Evolutionary conservation across 2,888 invertebrate genomes (phyloP).

Genomic region (Dryobotodes eremita): DNA sequence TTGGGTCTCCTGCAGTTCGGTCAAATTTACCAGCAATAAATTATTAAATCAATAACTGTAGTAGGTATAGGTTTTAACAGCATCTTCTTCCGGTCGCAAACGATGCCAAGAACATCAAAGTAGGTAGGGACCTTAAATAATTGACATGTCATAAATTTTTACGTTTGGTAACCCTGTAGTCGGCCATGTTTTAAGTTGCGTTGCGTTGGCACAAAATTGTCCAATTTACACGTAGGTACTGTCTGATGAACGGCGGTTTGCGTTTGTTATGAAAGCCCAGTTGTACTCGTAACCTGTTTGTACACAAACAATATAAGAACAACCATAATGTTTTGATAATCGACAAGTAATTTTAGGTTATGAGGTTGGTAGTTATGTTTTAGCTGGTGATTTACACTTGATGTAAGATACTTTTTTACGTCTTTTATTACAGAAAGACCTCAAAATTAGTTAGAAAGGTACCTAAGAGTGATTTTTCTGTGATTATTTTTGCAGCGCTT

Average conservation of each 20-base stretch:
- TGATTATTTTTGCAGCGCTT: neutral
- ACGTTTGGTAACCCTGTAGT: slow-evolving; percentile 53
- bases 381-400: neutral
- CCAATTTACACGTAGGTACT: slow-evolving; percentile 61
- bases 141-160: slow-evolving; percentile 28
- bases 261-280: slow-evolving; percentile 57
- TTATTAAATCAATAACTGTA: neutral
- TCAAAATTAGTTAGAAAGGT: neutral
- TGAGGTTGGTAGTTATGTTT: slow-evolving; percentile 12
- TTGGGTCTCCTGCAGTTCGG: neutral
- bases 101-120: slow-evolving; percentile 12
- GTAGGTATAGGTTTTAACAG: neutral
- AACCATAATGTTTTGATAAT: slow-evolving; percentile 46
- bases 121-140: neutral
- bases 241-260: slow-evolving; percentile 42
- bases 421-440: neutral
- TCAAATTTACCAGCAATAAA: neutral
- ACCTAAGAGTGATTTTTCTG: neutral
- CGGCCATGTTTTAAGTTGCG: slow-evolving; percentile 37
- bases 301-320: slow-evolving; percentile 38
- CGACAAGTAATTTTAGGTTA: slow-evolving; percentile 28
- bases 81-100: neutral
- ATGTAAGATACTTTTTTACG: neutral
- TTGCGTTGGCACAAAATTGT: slow-evolving; percentile 57
- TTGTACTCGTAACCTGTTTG: slow-evolving; percentile 46